phyloP scores from a whole-genome alignment of 2,797 vertebrate species.

The Lutjanus campechanus region DNA sequence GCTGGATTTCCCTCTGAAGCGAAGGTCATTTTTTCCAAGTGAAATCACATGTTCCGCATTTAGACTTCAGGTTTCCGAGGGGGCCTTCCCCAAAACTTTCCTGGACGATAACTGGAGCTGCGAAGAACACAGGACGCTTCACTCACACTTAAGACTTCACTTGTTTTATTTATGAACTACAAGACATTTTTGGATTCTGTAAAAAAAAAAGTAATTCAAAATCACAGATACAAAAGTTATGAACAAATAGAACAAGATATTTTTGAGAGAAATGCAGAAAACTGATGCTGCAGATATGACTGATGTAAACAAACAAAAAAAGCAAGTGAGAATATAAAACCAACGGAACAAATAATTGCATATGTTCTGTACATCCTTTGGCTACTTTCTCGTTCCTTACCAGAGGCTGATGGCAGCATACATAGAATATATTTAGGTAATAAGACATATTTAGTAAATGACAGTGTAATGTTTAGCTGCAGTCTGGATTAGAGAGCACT shows the following conservation, averaged over 20 bases:
- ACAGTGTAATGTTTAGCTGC: constrained; percentile 1
- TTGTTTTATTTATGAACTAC: constrained; percentile 39
- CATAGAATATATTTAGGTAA: not conserved
- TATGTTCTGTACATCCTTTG: constrained; percentile 12
- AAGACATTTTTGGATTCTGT: constrained; percentile 15
- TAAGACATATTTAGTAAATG: not conserved
- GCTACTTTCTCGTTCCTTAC: not conserved
- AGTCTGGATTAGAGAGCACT: constrained; percentile 14
- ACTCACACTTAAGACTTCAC: not conserved
- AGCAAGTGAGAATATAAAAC: not conserved
- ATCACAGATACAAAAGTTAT: constrained; percentile 1
- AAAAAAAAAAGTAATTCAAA: constrained; percentile 24
- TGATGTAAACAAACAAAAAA: not conserved
- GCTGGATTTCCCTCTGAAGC: constrained; percentile 20
- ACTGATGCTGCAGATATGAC: not conserved
- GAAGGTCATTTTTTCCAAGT: constrained; percentile 48
- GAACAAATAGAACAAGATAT: constrained; percentile 14
- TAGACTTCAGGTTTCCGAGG: not conserved
- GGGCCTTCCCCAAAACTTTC: constrained; percentile 23
- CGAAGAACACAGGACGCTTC: not conserved
- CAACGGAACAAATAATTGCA: not conserved
- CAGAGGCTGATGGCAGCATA: not conserved
- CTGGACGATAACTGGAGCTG: not conserved
- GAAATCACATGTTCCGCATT: constrained; percentile 66
- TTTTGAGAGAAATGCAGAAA: not conserved